Conservation (phyloP, 2,113 vertebrate genomes). For the Labrus mixtus region DNA sequence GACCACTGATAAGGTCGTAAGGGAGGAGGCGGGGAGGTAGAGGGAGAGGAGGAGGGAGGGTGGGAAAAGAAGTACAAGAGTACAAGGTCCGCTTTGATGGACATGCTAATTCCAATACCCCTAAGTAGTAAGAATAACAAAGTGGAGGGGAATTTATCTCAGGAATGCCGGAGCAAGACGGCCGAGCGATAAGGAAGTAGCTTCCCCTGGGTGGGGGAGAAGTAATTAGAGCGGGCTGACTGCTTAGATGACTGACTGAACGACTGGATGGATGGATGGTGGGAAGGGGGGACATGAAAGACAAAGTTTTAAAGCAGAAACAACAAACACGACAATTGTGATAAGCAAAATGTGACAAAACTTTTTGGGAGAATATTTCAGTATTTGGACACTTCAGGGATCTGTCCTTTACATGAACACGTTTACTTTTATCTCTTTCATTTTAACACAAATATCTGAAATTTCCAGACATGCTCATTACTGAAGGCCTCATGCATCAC, state of each 20-base stretch:
- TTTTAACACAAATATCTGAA: too few relatives aligned
- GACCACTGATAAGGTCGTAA: conserved; percentile 72
- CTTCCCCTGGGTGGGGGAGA: conserved; percentile 79
- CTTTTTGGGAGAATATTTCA: too few relatives aligned
- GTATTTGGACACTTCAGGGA: too few relatives aligned
- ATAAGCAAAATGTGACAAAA: too few relatives aligned
- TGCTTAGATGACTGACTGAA: conserved; percentile 64
- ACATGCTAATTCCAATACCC: conserved; percentile 78
- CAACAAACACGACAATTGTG: not conserved
- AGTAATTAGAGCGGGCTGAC: conserved; percentile 76
- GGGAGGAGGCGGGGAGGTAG: not conserved
- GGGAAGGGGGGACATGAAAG: not conserved
- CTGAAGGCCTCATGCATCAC: too few relatives aligned
- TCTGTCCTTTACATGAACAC: too few relatives aligned
- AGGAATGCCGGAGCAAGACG: conserved; percentile 80
- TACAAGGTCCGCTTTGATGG: conserved; percentile 79
- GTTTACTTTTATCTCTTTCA: too few relatives aligned
- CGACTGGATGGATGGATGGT: conserved; percentile 39
- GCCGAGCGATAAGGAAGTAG: conserved; percentile 78
- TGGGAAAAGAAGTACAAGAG: conserved; percentile 58
- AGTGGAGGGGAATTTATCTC: conserved; percentile 81
- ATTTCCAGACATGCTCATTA: too few relatives aligned
- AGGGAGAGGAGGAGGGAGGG: not conserved
- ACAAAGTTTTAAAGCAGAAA: not conserved
- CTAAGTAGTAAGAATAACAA: conserved; percentile 83